Evolutionary conservation across 1,140 invertebrate genomes (phyloP), one percentile per base, ranked within the genome.

Genomic region (Lysiphlebus fabarum): DNA sequence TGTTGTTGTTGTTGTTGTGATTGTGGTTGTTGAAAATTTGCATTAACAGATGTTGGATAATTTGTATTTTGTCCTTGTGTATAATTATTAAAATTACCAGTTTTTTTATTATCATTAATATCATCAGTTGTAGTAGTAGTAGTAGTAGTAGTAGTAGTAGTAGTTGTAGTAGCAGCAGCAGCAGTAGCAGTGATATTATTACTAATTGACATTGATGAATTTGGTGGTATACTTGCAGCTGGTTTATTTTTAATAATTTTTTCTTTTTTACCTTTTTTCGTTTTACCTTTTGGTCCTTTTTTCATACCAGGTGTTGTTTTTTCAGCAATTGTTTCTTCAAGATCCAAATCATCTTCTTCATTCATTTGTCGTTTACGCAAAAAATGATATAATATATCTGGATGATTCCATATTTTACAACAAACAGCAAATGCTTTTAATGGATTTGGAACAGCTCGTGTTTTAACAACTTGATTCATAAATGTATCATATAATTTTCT

Each of bases 361-460:
- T 86, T 87, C 50, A 84, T 85, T 66, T 87, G 86, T 56, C 90
- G 85, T 72, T 95, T 93, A 69, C 89, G 88, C 47, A 97, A 73
- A 72, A 96, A 92, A 73, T 95, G 90, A 71, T 95, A 95, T 37
- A 99, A 75, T 50, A 99, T 90, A 79, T 99, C 97, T 0, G 97
- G 96, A 82, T 99, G 97, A 75, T 99, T 99, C 96, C 96, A 99
- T 65, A 99, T 99, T 82, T 99, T 99, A 72, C 95, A 98, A 76
- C 96, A 98, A 53, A 99, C 93, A 43, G 96, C 93, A 81, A 99
- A 99, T 5, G 97, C 95, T 76, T 96, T 97, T 9, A 99, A 82
- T 1, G 97, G 95, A 83, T 99, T 99, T 6, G 92, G 92, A 26
- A 95, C 91, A 34, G 91, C 86, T 60, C 91, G 89, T 8, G 85